phyloP scores from a whole-genome alignment of 2,888 invertebrate species.

The Dyspetes luteomarginatus region DNA sequence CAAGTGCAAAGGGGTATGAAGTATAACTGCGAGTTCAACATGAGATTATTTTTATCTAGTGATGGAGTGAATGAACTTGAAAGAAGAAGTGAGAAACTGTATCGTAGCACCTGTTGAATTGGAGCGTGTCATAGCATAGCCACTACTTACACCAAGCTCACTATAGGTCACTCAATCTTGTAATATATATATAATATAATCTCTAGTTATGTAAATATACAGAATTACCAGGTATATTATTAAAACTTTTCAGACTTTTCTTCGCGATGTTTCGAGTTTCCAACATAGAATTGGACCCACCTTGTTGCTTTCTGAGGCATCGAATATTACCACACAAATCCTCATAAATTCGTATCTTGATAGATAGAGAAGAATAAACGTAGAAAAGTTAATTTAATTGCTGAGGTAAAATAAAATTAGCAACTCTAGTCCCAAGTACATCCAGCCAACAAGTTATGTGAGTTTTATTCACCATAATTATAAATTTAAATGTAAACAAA shows the following conservation, averaged over 20 bases:
- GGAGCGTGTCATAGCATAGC: constrained; percentile 30
- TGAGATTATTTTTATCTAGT: constrained; percentile 39
- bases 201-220: not conserved
- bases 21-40: not conserved
- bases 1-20: no score
- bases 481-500: no score
- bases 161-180: constrained; percentile 1
- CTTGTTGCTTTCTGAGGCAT: not conserved
- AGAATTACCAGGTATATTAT: constrained; percentile 1
- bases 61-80: constrained; percentile 10
- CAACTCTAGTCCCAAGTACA: no score
- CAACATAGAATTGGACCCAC: constrained; percentile 11
- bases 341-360: not conserved
- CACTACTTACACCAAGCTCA: constrained; percentile 27
- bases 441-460: no score
- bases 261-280: not conserved
- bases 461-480: no score
- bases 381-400: no score
- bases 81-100: constrained; percentile 18
- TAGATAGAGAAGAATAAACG: not conserved
- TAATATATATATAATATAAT: not conserved
- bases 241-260: constrained; percentile 23
- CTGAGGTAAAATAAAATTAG: no score
- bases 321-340: not conserved
- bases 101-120: constrained; percentile 60